phyloP scores from a whole-genome alignment of 92 coral and sea anemone species.

The Heteractis magnifica region DNA sequence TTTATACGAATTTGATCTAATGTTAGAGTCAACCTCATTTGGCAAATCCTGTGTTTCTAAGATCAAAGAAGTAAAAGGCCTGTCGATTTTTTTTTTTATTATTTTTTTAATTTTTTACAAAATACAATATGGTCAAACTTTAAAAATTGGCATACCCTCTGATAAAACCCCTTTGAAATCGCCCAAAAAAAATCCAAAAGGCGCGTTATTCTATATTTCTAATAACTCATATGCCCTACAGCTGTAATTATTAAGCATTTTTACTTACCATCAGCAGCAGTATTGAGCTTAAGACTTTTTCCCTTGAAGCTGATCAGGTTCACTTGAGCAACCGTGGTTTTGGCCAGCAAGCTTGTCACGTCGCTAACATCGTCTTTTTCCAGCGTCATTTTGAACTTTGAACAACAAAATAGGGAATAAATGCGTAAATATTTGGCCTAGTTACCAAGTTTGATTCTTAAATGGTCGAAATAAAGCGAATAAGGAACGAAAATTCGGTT shows the following conservation, averaged over 20 bases:
- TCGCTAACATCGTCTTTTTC: conserved; percentile 63
- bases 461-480: neutral
- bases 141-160: too few relatives aligned
- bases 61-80: too few relatives aligned
- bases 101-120: too few relatives aligned
- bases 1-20: too few relatives aligned
- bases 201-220: too few relatives aligned
- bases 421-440: neutral
- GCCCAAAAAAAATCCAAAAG: neutral
- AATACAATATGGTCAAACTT: too few relatives aligned
- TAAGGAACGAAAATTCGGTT: neutral
- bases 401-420: neutral
- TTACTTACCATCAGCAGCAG: conserved; percentile 85
- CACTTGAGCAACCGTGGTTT: conserved; percentile 83
- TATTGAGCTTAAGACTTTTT: conserved; percentile 75
- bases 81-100: too few relatives aligned
- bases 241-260: neutral
- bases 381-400: conserved; percentile 26
- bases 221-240: neutral
- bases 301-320: conserved; percentile 88
- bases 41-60: too few relatives aligned
- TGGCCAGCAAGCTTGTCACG: conserved; percentile 72
- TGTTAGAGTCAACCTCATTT: too few relatives aligned
- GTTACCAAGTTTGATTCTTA: neutral
- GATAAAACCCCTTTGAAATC: too few relatives aligned